Percentiles rank a stretch among this genome's conserved stretches.
Conservation (phyloP, 2,888 invertebrate genomes). For the Alviniconcha strummeri region DNA sequence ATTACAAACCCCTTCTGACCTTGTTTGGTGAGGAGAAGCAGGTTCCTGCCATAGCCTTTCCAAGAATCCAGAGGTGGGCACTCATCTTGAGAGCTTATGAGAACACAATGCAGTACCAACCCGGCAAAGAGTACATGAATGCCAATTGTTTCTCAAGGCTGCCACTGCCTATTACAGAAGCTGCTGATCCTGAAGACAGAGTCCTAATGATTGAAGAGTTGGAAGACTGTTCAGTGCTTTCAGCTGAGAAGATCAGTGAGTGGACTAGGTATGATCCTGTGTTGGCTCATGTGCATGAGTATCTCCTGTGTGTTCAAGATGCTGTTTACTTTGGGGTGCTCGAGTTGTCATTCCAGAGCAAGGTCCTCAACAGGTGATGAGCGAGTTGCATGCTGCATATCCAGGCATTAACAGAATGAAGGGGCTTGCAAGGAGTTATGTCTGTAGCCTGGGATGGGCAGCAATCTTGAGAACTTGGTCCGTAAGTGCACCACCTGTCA, state of each 20-base stretch:
- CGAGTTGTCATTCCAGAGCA: slow-evolving; percentile 32
- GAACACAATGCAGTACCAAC: slow-evolving; percentile 3
- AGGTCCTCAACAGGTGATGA: slow-evolving; percentile 13
- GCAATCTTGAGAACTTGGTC: slow-evolving; percentile 13
- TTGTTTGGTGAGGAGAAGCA: slow-evolving; percentile 9
- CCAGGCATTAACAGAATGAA: slow-evolving; percentile 39
- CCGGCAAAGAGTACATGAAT: neutral
- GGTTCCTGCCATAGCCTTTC: slow-evolving; percentile 4
- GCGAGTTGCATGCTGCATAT: slow-evolving; percentile 35
- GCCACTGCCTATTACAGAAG: neutral
- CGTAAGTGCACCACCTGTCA: slow-evolving; percentile 39
- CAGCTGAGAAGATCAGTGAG: neutral
- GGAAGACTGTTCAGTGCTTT: slow-evolving; percentile 1
- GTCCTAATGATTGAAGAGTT: neutral
- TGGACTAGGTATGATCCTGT: slow-evolving; percentile 22
- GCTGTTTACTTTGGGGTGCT: slow-evolving; percentile 37
- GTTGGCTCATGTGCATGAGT: slow-evolving; percentile 25
- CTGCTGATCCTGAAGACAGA: neutral
- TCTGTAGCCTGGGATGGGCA: slow-evolving; percentile 23
- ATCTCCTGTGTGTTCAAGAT: slow-evolving; percentile 28
- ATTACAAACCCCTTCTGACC: slow-evolving; percentile 26
- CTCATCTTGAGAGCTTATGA: slow-evolving; percentile 15
- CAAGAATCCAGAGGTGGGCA: slow-evolving; percentile 24
- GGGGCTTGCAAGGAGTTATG: slow-evolving; percentile 2
- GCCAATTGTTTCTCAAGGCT: slow-evolving; percentile 27